phyloP scores from a whole-genome alignment of 64 coral and sea anemone genomes.

The Stylophora pistillata region DNA sequence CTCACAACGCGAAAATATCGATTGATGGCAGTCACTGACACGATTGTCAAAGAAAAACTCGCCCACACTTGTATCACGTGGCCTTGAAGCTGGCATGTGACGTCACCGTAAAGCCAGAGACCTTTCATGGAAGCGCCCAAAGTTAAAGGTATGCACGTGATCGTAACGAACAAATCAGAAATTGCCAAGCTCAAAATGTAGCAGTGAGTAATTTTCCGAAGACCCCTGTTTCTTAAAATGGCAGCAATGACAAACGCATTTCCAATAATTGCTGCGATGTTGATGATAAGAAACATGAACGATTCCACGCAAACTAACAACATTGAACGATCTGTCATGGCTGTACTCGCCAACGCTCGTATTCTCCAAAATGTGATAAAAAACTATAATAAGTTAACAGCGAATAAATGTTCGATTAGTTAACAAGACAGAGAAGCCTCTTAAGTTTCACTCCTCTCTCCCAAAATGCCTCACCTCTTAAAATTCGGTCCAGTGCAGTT shows the following conservation, averaged over 20 bases:
- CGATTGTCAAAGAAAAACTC: constrained; percentile 23
- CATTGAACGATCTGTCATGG: not conserved
- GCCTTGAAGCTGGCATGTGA: constrained; percentile 38
- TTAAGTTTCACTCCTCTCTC: too few species aligned
- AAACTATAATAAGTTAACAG: too few species aligned
- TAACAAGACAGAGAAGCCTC: too few species aligned
- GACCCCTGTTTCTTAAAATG: constrained; percentile 36
- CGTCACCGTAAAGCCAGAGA: constrained; percentile 1
- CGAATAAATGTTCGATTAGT: too few species aligned
- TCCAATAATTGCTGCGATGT: constrained; percentile 33
- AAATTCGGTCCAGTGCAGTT: too few species aligned
- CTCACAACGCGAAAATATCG: constrained; percentile 37
- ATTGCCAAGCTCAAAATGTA: constrained; percentile 46
- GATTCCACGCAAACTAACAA: constrained; percentile 8
- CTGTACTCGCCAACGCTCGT: not conserved
- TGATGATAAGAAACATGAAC: constrained; percentile 31
- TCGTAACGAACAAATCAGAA: constrained; percentile 17
- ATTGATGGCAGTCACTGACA: constrained; percentile 12
- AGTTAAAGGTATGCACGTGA: constrained; percentile 14
- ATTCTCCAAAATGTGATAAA: not conserved
- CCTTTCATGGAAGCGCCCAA: constrained; percentile 22
- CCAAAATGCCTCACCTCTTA: too few species aligned
- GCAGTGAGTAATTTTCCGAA: constrained; percentile 58
- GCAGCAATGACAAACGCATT: constrained; percentile 36
- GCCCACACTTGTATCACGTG: constrained; percentile 18